Conservation (phyloP, 2,888 invertebrate species). For the Mimumesa dahlbomi region DNA sequence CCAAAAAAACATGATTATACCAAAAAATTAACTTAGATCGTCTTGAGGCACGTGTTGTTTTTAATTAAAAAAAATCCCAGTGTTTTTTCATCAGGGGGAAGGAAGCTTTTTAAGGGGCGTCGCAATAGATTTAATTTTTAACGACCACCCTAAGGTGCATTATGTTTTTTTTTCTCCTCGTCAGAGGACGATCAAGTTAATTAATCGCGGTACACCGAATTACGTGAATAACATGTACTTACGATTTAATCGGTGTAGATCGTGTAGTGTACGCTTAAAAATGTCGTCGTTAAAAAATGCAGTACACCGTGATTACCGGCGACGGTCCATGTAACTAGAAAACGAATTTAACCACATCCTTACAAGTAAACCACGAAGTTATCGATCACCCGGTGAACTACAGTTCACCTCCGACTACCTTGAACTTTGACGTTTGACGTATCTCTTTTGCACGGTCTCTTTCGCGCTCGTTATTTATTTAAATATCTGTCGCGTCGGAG, state of each 20-base stretch:
- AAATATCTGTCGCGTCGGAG: conserved; percentile 47
- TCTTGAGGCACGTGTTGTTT: no score
- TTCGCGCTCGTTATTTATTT: conserved; percentile 63
- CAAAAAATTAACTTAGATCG: no score
- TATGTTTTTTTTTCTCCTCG: no score
- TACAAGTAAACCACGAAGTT: conserved; percentile 45
- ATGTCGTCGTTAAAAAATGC: conserved; percentile 10
- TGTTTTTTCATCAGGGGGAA: no score
- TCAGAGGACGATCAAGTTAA: no score
- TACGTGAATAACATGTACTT: neutral
- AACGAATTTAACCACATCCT: conserved; percentile 47
- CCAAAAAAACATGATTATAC: no score
- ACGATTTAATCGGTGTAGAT: neutral
- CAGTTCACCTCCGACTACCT: conserved; percentile 57
- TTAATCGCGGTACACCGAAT: neutral
- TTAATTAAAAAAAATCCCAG: no score
- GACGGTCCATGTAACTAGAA: conserved; percentile 28
- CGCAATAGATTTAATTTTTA: no score
- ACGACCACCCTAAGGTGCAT: no score
- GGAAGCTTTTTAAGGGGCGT: no score
- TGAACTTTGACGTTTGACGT: conserved; percentile 68
- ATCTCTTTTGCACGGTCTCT: conserved; percentile 55
- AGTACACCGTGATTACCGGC: conserved; percentile 1
- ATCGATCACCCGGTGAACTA: conserved; percentile 60
- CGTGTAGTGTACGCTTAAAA: neutral